Evolutionary conservation across 2,888 invertebrate species (phyloP).

Genomic region (Heteromyza rotundicornis): DNA sequence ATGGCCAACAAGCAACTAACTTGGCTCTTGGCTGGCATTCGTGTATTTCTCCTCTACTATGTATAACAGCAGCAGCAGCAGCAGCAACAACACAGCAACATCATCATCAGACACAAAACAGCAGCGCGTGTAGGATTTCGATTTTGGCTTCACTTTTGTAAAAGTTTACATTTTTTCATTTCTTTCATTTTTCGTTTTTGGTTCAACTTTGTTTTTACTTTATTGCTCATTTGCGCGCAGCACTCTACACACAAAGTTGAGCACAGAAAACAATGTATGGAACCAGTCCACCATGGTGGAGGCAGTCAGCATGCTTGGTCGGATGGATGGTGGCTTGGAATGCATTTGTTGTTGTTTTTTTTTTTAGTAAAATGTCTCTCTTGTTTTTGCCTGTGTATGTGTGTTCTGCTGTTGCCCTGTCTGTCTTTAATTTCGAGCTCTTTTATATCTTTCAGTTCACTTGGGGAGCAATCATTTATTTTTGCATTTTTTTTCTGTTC

Average conservation of each 20-base stretch:
- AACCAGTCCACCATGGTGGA: background rate
- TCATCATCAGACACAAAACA: too few species aligned
- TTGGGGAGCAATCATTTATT: slow-evolving; percentile 4
- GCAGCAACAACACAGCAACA: too few species aligned
- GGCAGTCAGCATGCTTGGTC: background rate
- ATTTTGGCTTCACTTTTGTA: background rate
- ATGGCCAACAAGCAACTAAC: too few species aligned
- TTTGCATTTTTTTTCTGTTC: background rate
- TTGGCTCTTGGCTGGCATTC: background rate
- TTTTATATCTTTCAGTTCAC: background rate
- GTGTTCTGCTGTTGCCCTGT: background rate
- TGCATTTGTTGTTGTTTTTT: slow-evolving; percentile 1
- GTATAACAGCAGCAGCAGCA: too few species aligned
- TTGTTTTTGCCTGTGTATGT: background rate
- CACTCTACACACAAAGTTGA: too few species aligned
- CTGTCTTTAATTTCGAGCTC: slow-evolving; percentile 7
- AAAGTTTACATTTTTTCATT: background rate
- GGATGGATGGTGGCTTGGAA: background rate
- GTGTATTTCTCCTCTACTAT: background rate
- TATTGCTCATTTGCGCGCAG: background rate
- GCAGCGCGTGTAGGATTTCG: background rate
- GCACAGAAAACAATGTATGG: too few species aligned
- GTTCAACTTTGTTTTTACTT: background rate
- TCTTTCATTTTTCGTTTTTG: background rate
- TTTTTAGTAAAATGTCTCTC: background rate